phyloP scores from a whole-genome alignment of 2,797 vertebrate genomes.

The Limnodromus scolopaceus region DNA sequence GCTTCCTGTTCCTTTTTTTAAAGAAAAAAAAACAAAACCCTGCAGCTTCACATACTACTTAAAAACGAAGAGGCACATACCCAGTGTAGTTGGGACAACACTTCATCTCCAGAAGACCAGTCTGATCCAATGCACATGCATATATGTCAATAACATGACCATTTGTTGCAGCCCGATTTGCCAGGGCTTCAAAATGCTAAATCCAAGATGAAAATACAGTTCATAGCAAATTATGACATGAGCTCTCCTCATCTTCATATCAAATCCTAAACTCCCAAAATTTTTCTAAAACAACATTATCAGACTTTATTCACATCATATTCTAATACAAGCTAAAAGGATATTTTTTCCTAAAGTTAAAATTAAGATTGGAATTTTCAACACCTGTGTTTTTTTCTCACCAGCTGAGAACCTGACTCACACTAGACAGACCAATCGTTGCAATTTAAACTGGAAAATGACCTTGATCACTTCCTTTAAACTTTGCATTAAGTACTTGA shows the following conservation, averaged over 20 bases:
- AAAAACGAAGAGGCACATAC: constrained; percentile 74
- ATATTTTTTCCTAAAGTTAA: background rate
- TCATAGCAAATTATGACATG: background rate
- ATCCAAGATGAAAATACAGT: constrained; percentile 37
- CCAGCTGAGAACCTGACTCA: background rate
- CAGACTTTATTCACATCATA: background rate
- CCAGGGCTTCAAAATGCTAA: constrained; percentile 94
- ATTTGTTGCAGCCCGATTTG: constrained; percentile 88
- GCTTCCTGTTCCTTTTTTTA: background rate
- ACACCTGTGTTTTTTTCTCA: rapidly evolving
- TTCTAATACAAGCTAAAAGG: background rate
- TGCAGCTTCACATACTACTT: background rate
- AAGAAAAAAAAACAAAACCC: background rate
- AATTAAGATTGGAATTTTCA: background rate
- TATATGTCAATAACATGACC: constrained; percentile 97
- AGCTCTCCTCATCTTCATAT: background rate
- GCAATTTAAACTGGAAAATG: background rate
- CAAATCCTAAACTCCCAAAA: background rate
- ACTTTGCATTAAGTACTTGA: background rate
- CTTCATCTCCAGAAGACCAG: constrained; percentile 96
- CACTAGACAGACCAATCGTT: background rate
- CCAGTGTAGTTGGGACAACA: constrained; percentile 95
- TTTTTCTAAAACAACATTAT: background rate
- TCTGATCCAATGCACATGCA: constrained; percentile 94
- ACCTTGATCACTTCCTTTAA: background rate